Evolutionary conservation across 2,888 invertebrate genomes (phyloP).

Genomic region (Drosophila merina): DNA sequence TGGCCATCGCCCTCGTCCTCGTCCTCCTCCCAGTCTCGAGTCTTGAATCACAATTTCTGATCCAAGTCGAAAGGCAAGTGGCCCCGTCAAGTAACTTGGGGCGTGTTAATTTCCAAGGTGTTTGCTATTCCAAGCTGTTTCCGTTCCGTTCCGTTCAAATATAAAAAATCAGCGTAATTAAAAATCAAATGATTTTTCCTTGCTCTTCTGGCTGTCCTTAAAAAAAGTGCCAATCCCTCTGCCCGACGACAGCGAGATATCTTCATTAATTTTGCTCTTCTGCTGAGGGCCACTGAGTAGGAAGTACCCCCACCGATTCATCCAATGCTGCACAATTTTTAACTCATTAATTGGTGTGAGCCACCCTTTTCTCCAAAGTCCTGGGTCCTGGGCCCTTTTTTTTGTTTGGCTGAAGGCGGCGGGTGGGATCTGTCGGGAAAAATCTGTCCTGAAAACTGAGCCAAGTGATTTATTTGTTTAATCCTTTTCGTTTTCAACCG

Average conservation of each 20-base stretch:
- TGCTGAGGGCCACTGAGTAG: conserved; percentile 21
- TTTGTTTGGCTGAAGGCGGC: neutral
- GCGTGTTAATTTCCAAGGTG: conserved; percentile 75
- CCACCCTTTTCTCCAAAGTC: conserved; percentile 52
- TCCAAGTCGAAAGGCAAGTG: conserved; percentile 35
- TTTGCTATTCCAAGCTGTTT: conserved; percentile 73
- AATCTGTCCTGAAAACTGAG: conserved; percentile 59
- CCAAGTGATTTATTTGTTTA: conserved; percentile 77
- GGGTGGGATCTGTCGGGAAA: conserved; percentile 7
- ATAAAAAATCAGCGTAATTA: conserved; percentile 78
- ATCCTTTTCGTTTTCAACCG: conserved; percentile 69
- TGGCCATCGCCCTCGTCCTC: conserved; percentile 1
- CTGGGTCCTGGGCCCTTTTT: conserved; percentile 6
- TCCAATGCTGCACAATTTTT: conserved; percentile 75
- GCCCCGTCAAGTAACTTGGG: conserved; percentile 8
- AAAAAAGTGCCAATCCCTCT: conserved; percentile 2
- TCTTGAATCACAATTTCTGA: neutral
- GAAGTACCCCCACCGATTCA: conserved; percentile 54
- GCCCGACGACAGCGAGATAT: conserved; percentile 64
- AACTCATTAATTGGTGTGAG: conserved; percentile 78
- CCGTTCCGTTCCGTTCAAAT: conserved; percentile 69
- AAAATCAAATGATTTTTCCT: conserved; percentile 76
- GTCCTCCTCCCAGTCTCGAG: neutral
- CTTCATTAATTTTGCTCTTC: conserved; percentile 73
- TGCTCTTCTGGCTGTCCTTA: conserved; percentile 3